phyloP scores from a whole-genome alignment of 2,113 vertebrate genomes.

The Hiodon alosoides region DNA sequence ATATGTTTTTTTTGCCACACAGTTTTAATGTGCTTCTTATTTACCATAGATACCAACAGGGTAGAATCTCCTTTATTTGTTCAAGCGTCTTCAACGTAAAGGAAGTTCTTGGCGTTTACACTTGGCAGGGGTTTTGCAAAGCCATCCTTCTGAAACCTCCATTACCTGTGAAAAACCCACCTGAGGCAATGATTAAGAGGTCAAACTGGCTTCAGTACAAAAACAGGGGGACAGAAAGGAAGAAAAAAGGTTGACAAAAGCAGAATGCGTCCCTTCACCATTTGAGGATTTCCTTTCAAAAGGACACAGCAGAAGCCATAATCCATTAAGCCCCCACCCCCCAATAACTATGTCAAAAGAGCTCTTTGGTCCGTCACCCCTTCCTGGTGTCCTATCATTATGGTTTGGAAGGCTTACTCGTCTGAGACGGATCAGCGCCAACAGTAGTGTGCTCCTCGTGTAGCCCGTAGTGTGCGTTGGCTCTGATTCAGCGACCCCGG shows the following conservation, averaged over 20 bases:
- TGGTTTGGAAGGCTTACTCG: background rate
- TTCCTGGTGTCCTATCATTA: background rate
- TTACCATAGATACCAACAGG: background rate
- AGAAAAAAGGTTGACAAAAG: background rate
- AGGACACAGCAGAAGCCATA: conserved; percentile 12
- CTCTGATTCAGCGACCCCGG: no score
- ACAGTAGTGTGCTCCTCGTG: background rate
- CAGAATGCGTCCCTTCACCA: background rate
- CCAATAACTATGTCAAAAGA: conserved; percentile 10
- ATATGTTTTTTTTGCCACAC: no score
- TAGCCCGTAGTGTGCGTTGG: background rate
- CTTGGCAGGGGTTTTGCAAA: background rate
- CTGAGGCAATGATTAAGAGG: conserved; percentile 8
- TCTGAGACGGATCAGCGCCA: background rate
- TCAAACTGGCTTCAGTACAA: conserved; percentile 6
- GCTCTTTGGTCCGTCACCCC: background rate
- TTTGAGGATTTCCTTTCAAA: conserved; percentile 18
- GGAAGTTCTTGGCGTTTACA: background rate
- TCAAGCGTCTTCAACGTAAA: background rate
- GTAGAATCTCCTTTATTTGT: background rate
- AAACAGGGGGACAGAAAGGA: background rate
- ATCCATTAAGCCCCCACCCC: conserved; percentile 19
- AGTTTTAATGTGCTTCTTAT: background rate
- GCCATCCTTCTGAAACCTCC: background rate
- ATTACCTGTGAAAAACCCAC: conserved; percentile 8